Conservation (phyloP, 2,797 vertebrate genomes). For the Oreochromis mossambicus region DNA sequence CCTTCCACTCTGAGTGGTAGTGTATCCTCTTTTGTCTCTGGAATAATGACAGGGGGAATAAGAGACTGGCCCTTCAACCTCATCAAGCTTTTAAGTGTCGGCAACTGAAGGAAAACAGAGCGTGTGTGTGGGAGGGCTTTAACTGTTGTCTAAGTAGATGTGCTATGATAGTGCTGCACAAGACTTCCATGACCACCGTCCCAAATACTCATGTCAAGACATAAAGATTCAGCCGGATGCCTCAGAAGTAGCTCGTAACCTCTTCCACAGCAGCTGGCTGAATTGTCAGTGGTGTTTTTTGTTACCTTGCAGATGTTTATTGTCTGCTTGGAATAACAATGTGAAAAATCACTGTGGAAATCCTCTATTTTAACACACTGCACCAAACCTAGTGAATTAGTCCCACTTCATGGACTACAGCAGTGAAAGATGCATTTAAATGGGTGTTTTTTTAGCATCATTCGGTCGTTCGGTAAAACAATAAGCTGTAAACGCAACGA, state of each 20-base stretch:
- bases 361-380: background rate
- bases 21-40: conserved; percentile 44
- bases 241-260: background rate
- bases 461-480: background rate
- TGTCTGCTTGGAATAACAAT: background rate
- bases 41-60: conserved; percentile 41
- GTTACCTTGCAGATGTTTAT: background rate
- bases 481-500: background rate
- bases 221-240: background rate
- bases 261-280: background rate
- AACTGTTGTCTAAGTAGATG: background rate
- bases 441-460: background rate
- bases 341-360: background rate
- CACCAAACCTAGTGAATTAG: background rate
- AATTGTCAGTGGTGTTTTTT: background rate
- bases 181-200: background rate
- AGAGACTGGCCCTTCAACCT: conserved; percentile 42
- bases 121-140: background rate
- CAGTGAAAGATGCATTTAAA: background rate
- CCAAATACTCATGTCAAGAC: background rate
- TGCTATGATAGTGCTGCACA: background rate
- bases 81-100: conserved; percentile 40
- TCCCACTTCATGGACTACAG: background rate
- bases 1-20: conserved; percentile 31
- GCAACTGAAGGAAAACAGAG: conserved; percentile 32